Conservation (phyloP, 2,888 invertebrate genomes). For the Oligia strigilis region DNA sequence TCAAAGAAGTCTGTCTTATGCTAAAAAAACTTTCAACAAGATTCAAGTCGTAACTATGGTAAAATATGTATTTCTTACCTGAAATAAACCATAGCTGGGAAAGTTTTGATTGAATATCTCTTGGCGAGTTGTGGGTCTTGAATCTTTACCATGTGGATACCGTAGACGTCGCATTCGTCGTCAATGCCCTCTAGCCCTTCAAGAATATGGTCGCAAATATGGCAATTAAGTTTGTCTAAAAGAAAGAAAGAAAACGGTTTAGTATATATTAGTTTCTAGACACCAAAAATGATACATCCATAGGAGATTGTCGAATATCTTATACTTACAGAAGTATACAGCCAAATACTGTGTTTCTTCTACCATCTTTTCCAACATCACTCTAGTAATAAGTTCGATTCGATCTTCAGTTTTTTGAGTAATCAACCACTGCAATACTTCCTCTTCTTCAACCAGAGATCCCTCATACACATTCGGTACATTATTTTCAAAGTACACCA, state of each 20-base stretch:
- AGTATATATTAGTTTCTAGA: background rate
- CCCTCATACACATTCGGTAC: constrained; percentile 97
- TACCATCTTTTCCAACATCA: constrained; percentile 97
- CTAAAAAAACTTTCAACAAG: background rate
- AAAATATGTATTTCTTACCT: constrained; percentile 86
- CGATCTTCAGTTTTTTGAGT: constrained; percentile 98
- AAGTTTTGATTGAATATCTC: constrained; percentile 98
- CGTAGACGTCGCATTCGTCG: constrained; percentile 97
- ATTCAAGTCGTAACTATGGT: background rate
- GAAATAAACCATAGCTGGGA: constrained; percentile 97
- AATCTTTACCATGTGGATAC: constrained; percentile 98
- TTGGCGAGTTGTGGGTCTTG: constrained; percentile 97
- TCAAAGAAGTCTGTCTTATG: no score
- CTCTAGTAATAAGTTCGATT: constrained; percentile 97
- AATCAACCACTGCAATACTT: constrained; percentile 97
- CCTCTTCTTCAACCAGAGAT: constrained; percentile 96
- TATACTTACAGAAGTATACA: constrained; percentile 96
- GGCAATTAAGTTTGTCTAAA: constrained; percentile 96
- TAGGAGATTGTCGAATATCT: background rate
- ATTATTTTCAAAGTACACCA: constrained; percentile 97
- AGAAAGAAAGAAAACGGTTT: background rate
- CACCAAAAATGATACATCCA: background rate
- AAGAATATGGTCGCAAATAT: constrained; percentile 97
- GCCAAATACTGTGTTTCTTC: constrained; percentile 98
- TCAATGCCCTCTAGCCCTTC: constrained; percentile 97